Base-by-base conservation (phyloP, 2,113 vertebrate species). In the Tachuris rubrigastra region DNA sequence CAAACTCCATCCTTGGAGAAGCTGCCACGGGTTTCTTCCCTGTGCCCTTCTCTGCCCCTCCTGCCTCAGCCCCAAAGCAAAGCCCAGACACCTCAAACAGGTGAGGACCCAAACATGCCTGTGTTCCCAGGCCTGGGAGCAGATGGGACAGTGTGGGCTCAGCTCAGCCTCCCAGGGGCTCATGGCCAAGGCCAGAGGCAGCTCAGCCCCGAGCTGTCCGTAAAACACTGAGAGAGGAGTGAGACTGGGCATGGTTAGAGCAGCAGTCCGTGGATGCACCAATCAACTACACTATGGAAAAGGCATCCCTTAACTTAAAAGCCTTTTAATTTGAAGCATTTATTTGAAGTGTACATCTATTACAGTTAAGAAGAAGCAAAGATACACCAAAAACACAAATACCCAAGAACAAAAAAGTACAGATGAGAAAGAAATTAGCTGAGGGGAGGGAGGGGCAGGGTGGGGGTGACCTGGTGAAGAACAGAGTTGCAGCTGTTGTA, bases 281-380 rank as follows among this genome's bases (percentile, higher is more conserved):
- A 44, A 73, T 84, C 65, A 89, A 95, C 85, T 91, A 33, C 50
- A 88, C 72, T 91, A 73, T 18, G 92, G 95, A 53, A 95, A 95
- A 96, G 95, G 94, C 62, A 88, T 87, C 93, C 97, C 95, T 91
- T 76, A 87, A 87, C 71, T 97, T 85, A 85, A 92, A 96, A 95
- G 93, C 75, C 76, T 97, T 97, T 96, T 95, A 95, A 93, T 93
- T 85, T 58, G 79, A 96, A 96, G 93, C 93, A 66, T 96, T 97
- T 97, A 96, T 95, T 96, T 87, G 6, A 93, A 91, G 87, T 94
- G 92, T 96, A 95, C 90, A 93, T 89, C 93, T 97, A 94, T 90
- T 96, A 97, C 93, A 97, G 90, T 84, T 91, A 93, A 91, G 95
- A 93, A 94, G 94, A 87, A 95, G 94, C 94, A 94, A 93, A 96